Evolutionary conservation across 1,140 invertebrate species (phyloP).

Genomic region (Mycetomoellerius zeteki): DNA sequence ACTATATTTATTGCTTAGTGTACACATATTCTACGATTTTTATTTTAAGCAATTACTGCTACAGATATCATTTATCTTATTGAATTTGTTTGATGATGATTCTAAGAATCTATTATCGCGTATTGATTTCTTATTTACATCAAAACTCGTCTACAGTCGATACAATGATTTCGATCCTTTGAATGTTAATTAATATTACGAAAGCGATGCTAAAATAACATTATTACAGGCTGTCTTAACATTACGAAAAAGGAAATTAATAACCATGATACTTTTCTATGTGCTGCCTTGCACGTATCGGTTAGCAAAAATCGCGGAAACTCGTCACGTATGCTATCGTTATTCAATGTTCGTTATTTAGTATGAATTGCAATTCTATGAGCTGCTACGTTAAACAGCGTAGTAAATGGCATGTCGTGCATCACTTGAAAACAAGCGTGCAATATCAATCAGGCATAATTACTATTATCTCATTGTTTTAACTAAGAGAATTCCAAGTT

Average conservation of each 20-base stretch:
- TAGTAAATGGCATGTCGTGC: slow-evolving; percentile 36
- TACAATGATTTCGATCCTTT: neutral
- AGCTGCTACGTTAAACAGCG: slow-evolving; percentile 3
- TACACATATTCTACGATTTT: neutral
- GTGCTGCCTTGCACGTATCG: neutral
- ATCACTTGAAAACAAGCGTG: slow-evolving; percentile 30
- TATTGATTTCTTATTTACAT: neutral
- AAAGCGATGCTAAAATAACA: neutral
- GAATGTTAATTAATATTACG: slow-evolving; percentile 33
- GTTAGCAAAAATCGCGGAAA: slow-evolving; percentile 17
- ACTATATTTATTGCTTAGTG: neutral
- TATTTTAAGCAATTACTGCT: neutral
- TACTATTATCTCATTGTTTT: slow-evolving; percentile 35
- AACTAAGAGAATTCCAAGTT: slow-evolving; percentile 3
- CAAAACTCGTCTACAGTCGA: neutral
- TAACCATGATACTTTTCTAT: neutral
- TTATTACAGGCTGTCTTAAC: slow-evolving; percentile 10
- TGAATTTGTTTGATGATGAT: neutral
- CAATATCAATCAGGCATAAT: slow-evolving; percentile 33
- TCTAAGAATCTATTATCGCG: neutral
- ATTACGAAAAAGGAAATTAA: slow-evolving; percentile 32
- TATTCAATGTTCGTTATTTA: slow-evolving; percentile 45
- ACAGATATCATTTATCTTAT: neutral
- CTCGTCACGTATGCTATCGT: neutral
- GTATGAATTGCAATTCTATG: slow-evolving; percentile 48